These are phyloP conservation scores for Zhengitettix transpicula DNA, from an alignment of 2,888 invertebrate genomes.

Conservation along the genomic window DNA sequence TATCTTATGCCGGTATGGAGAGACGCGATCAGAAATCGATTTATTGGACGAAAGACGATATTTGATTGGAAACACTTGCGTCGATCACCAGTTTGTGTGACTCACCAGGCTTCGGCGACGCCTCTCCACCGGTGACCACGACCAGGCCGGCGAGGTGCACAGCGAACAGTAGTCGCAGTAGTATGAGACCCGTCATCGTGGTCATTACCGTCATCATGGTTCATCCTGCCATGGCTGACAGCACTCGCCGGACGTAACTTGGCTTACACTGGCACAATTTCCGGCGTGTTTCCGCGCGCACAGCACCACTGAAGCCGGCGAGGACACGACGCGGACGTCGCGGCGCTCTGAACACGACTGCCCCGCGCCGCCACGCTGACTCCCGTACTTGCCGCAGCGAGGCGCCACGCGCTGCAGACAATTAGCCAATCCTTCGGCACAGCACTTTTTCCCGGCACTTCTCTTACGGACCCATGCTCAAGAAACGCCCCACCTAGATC, in stretches of 20 bases:
- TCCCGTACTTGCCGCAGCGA: background rate
- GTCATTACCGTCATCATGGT: background rate
- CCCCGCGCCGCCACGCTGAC: background rate
- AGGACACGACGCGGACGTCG: background rate
- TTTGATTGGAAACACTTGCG: too few relatives aligned
- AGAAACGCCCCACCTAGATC: too few relatives aligned
- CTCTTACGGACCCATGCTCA: too few relatives aligned
- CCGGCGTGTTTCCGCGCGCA: background rate
- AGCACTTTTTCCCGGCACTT: too few relatives aligned
- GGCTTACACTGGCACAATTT: too few relatives aligned
- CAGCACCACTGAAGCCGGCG: background rate
- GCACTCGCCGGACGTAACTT: background rate
- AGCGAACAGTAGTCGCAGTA: background rate
- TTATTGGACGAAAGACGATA: too few relatives aligned
- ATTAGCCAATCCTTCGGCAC: too few relatives aligned
- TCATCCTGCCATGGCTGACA: background rate
- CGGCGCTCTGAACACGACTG: background rate
- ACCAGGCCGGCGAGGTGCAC: background rate
- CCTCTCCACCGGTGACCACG: background rate
- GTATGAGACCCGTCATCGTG: background rate
- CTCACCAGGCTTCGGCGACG: background rate
- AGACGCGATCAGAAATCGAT: too few relatives aligned
- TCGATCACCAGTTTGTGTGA: background rate
- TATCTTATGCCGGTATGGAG: too few relatives aligned
- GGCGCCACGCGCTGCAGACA: background rate